These are phyloP conservation scores for human DNA, from an alignment of 2,113 vertebrate genomes.

Conservation along the genomic window GRCh38 chr3:168471001-168471500, in stretches of 20 bases:
- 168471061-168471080: constrained; percentile 12
- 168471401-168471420: not conserved
- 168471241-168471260: constrained; percentile 39
- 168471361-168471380: no score
- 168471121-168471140: not conserved
- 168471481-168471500: not conserved
- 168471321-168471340: not conserved
- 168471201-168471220: constrained; percentile 3
- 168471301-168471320: constrained; percentile 26
- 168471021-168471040: constrained; percentile 9
- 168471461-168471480: constrained; percentile 13
- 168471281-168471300: not conserved
- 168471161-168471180: not conserved
- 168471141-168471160: not conserved
- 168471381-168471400: not conserved
- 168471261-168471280: not conserved
- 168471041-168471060: not conserved
- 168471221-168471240: not conserved
- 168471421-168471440: not conserved
- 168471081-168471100: not conserved
- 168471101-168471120: not conserved
- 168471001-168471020: not conserved
- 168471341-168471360: not conserved
- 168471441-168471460: not conserved
- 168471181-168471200: constrained; percentile 43